Conservation (phyloP, 1,140 invertebrate genomes). For the Ceratosolen fusciceps region DNA sequence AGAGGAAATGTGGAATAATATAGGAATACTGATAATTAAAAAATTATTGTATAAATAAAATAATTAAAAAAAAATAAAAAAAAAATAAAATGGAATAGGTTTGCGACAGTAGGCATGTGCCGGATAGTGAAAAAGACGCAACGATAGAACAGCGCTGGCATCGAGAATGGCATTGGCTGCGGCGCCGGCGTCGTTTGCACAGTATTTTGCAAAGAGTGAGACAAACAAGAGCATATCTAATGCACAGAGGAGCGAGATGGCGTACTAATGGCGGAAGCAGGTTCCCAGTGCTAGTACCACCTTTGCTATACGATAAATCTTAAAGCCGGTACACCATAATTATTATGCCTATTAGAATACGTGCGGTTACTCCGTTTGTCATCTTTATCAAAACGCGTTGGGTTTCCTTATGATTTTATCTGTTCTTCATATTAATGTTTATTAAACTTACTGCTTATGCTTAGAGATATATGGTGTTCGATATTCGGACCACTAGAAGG, state of each 20-base stretch:
- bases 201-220: neutral
- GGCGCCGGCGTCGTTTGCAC: neutral
- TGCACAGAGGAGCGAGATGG: neutral
- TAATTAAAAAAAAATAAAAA: too few relatives aligned
- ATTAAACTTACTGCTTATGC: too few relatives aligned
- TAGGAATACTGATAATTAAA: too few relatives aligned
- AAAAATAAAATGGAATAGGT: too few relatives aligned
- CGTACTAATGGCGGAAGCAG: neutral
- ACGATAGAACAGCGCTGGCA: neutral
- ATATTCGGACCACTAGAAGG: too few relatives aligned
- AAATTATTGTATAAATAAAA: too few relatives aligned
- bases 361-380: slow-evolving; percentile 69
- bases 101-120: too few relatives aligned
- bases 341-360: slow-evolving; percentile 60
- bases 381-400: slow-evolving; percentile 25
- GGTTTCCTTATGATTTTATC: neutral
- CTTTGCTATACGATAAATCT: slow-evolving; percentile 48
- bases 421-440: neutral
- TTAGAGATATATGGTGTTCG: too few relatives aligned
- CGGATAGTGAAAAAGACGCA: neutral
- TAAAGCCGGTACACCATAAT: slow-evolving; percentile 51
- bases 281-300: neutral
- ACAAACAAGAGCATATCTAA: neutral
- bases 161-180: neutral
- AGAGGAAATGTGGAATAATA: too few relatives aligned